Conservation (phyloP, 2,888 invertebrate species). For the Hydrotaea diabolus region DNA sequence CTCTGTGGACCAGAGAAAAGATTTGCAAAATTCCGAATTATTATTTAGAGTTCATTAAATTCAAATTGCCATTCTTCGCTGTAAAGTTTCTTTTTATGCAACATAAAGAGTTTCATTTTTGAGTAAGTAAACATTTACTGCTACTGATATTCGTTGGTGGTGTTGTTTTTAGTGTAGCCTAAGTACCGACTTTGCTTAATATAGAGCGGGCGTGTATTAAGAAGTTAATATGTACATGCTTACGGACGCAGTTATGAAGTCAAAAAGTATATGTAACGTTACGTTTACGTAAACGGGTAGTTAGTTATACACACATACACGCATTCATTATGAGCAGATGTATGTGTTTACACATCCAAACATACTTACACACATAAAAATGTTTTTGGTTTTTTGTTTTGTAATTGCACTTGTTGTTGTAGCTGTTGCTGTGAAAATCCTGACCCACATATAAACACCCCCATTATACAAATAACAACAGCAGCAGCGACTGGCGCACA, state of each 20-base stretch:
- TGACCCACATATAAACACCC: conserved; percentile 55
- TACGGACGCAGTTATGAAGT: conserved; percentile 51
- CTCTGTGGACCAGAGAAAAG: too few species aligned
- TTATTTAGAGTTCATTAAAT: too few species aligned
- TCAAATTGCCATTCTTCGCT: too few species aligned
- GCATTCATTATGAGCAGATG: too few species aligned
- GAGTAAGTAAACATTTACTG: conserved; percentile 11
- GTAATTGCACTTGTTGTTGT: conserved; percentile 34
- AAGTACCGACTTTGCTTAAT: conserved; percentile 27
- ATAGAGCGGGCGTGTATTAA: conserved; percentile 47
- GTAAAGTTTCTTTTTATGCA: too few species aligned
- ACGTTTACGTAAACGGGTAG: conserved; percentile 13
- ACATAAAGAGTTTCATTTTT: not conserved
- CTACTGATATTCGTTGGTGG: not conserved
- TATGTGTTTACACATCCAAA: too few species aligned
- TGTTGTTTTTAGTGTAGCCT: not conserved
- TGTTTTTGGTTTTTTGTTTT: not conserved
- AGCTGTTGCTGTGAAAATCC: conserved; percentile 37
- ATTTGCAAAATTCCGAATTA: too few species aligned
- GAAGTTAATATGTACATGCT: conserved; percentile 57
- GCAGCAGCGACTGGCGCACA: conserved; percentile 2
- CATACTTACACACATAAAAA: not conserved
- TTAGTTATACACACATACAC: not conserved
- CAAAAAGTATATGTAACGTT: conserved; percentile 40
- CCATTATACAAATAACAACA: conserved; percentile 30